These are phyloP conservation scores for Rhogogaster chlorosoma DNA, from an alignment of 2,888 invertebrate genomes.

Conservation along the genomic window DNA sequence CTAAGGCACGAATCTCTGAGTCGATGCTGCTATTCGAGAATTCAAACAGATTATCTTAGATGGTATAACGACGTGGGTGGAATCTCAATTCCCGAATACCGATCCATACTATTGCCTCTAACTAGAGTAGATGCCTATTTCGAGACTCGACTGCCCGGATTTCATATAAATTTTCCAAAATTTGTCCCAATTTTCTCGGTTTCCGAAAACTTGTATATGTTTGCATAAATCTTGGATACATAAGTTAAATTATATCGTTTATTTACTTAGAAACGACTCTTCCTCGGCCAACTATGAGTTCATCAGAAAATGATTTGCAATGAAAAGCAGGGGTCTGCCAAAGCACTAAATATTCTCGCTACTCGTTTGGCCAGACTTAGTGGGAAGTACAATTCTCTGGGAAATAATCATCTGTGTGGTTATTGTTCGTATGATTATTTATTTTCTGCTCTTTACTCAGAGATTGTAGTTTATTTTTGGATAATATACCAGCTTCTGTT, in stretches of 20 bases:
- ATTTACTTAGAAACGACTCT: not conserved
- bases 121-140: not conserved
- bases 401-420: not conserved
- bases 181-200: not conserved
- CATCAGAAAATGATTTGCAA: not conserved
- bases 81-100: not conserved
- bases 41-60: constrained; percentile 11
- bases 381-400: not conserved
- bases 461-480: not conserved
- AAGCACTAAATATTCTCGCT: not conserved
- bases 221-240: not conserved
- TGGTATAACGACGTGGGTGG: constrained; percentile 6
- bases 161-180: not conserved
- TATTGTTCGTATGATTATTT: not conserved
- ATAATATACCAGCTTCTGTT: not conserved
- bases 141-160: not conserved
- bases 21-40: not conserved
- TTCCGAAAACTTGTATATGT: not conserved
- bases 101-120: not conserved
- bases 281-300: not conserved
- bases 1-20: not conserved
- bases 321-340: not conserved
- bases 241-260: not conserved
- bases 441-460: not conserved
- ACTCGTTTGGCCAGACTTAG: not conserved